Conservation (phyloP, 2,888 invertebrate genomes). For the Cenopis cana region DNA sequence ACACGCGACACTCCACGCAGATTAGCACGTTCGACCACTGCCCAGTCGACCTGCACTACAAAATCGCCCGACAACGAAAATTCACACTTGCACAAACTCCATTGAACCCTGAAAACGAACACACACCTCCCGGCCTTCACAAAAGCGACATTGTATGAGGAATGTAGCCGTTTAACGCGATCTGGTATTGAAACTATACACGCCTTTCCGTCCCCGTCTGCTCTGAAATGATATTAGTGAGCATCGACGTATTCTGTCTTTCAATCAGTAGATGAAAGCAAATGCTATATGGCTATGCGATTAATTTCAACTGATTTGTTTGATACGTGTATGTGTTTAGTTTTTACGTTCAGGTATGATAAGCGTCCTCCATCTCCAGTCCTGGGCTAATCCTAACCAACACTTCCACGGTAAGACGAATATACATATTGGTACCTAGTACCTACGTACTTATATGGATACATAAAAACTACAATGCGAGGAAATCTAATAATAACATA, state of each 20-base stretch:
- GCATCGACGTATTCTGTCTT: slow-evolving; percentile 60
- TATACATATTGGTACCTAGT: too few species aligned
- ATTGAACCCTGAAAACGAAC: slow-evolving; percentile 66
- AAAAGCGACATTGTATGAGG: slow-evolving; percentile 68
- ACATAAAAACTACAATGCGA: too few species aligned
- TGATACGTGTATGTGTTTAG: background rate
- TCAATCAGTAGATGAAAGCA: slow-evolving; percentile 46
- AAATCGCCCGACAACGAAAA: slow-evolving; percentile 61
- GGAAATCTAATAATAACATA: too few species aligned
- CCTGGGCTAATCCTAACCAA: too few species aligned
- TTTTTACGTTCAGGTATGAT: background rate
- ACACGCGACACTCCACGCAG: slow-evolving; percentile 83
- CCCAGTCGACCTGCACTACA: slow-evolving; percentile 64
- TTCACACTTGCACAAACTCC: slow-evolving; percentile 68
- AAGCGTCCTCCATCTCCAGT: too few species aligned
- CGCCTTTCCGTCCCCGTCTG: slow-evolving; percentile 71
- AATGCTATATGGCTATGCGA: slow-evolving; percentile 13
- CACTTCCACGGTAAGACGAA: too few species aligned
- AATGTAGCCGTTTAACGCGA: slow-evolving; percentile 57
- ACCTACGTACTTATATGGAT: too few species aligned
- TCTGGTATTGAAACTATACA: slow-evolving; percentile 68
- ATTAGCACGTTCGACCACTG: slow-evolving; percentile 79
- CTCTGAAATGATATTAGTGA: slow-evolving; percentile 69
- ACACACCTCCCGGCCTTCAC: slow-evolving; percentile 54
- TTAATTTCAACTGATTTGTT: slow-evolving; percentile 10